Percentiles rank a stretch among this genome's conserved stretches.
These are phyloP conservation scores for Bombyx mandarina DNA, from an alignment of 1,140 invertebrate species.

Conservation along the genomic window DNA sequence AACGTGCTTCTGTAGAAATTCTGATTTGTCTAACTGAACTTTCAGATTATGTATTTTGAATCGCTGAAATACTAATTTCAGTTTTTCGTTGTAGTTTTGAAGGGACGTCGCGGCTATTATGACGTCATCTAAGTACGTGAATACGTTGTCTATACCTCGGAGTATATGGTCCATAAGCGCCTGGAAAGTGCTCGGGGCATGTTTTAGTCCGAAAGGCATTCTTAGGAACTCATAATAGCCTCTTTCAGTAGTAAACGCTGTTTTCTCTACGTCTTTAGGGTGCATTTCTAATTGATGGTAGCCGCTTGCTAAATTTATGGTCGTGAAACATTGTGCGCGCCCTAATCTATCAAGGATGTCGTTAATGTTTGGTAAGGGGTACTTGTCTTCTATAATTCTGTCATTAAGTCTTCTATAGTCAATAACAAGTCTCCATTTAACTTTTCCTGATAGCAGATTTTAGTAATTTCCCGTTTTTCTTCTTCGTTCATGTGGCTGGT, in stretches of 20 bases:
- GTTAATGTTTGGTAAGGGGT: conserved; percentile 4
- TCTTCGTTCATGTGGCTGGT: conserved; percentile 11
- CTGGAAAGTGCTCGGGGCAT: conserved; percentile 4
- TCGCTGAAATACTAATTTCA: too few relatives aligned
- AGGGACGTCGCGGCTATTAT: too few relatives aligned
- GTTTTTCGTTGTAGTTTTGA: too few relatives aligned
- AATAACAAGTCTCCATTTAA: conserved; percentile 1
- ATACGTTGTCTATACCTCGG: too few relatives aligned
- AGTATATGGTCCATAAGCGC: conserved; percentile 3
- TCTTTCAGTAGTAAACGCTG: conserved; percentile 3
- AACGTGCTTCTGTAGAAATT: too few relatives aligned
- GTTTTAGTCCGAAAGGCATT: background rate
- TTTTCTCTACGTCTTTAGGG: too few relatives aligned
- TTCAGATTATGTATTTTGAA: too few relatives aligned
- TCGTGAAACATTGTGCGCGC: conserved; percentile 2
- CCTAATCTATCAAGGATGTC: conserved; percentile 4
- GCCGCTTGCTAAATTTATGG: background rate
- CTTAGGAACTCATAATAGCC: conserved; percentile 1
- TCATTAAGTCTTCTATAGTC: conserved; percentile 2
- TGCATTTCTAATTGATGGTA: too few relatives aligned
- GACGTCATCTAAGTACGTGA: too few relatives aligned
- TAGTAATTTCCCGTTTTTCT: conserved; percentile 2
- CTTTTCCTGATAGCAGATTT: conserved; percentile 1
- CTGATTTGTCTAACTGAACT: too few relatives aligned
- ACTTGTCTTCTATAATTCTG: conserved; percentile 4